Base-by-base conservation (phyloP, 2,888 invertebrate species). In the Synergus gifuensis region DNA sequence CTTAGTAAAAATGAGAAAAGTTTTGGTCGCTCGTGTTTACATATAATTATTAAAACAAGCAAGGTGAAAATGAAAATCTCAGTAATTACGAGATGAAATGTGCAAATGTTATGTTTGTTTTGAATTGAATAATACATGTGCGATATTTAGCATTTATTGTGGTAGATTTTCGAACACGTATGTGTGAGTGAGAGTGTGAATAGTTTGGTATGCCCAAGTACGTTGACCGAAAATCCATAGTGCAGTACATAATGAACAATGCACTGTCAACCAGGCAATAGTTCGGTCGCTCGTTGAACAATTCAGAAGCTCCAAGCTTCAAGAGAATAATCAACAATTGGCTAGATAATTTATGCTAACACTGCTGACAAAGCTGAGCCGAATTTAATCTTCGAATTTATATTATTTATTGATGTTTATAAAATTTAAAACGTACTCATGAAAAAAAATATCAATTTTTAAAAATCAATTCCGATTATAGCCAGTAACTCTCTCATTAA, bases 281-380 rank as follows among this genome's bases (percentile, higher is more conserved):
- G 54, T n/a, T 73, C 73, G 40, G 54, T 40, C 73, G 73, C 11
- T 73, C 73, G 54, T n/a, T 73, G 54, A n/a, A 73, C 73, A 73
- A 73, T 73, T 58, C 73, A 73, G 49, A n/a, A 49, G 40, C 49
- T 49, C 36, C n/a, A 54, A 54, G 73, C 36, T 73, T n/a, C 73
- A 73, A 54, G 73, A 73, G 73, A 73, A 73, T 73, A 73, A 58
- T 54, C 54, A 73, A 73, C 73, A 73, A 73, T 73, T 54, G 73
- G 54, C 73, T 36, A 40, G 40, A 73, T 73, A 73, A 73, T 73
- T 73, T 54, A 54, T 73, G 73, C 40, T 73, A 18, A 54, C n/a
- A 7, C 49, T 54, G n/a, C 36, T 54, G n/a, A 16, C 54, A 22
- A 40, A 73, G 36, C 73, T 58, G 4, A 58, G 8, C 9, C 18